Evolutionary conservation across 2,888 invertebrate genomes (phyloP).

Genomic region (Watsonalla cultraria): DNA sequence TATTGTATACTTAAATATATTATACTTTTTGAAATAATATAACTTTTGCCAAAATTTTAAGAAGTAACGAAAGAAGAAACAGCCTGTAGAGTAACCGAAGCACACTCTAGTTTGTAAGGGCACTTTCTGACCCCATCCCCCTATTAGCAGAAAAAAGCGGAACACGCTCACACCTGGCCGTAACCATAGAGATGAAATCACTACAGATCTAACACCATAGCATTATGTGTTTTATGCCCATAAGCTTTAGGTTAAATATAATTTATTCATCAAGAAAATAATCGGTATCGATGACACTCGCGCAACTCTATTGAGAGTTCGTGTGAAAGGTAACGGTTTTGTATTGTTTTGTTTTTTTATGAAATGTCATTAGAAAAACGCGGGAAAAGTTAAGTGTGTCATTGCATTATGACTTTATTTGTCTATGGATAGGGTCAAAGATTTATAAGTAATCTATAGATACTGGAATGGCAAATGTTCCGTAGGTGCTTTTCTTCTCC

Average conservation of each 20-base stretch:
- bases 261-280: slow-evolving; percentile 8
- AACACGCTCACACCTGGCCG: slow-evolving; percentile 64
- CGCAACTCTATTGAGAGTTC: slow-evolving; percentile 35
- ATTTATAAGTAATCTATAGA: no score
- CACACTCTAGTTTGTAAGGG: slow-evolving; percentile 23
- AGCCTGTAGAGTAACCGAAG: slow-evolving; percentile 39
- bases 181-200: slow-evolving; percentile 77
- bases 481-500: no score
- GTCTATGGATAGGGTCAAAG: not conserved
- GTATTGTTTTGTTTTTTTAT: slow-evolving; percentile 36
- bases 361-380: slow-evolving; percentile 19
- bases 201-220: slow-evolving; percentile 31
- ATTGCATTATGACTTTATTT: not conserved
- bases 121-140: slow-evolving; percentile 46
- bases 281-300: slow-evolving; percentile 38
- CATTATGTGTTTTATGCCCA: not conserved
- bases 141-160: slow-evolving; percentile 38
- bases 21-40: no score
- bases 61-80: not conserved
- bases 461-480: no score
- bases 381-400: not conserved
- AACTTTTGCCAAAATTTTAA: no score
- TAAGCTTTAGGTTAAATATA: not conserved
- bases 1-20: no score
- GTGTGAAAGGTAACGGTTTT: slow-evolving; percentile 61